Percentiles rank a stretch among this genome's conserved stretches.
phyloP scores from a whole-genome alignment of 2,888 invertebrate species.

The Andrena chrysosceles region DNA sequence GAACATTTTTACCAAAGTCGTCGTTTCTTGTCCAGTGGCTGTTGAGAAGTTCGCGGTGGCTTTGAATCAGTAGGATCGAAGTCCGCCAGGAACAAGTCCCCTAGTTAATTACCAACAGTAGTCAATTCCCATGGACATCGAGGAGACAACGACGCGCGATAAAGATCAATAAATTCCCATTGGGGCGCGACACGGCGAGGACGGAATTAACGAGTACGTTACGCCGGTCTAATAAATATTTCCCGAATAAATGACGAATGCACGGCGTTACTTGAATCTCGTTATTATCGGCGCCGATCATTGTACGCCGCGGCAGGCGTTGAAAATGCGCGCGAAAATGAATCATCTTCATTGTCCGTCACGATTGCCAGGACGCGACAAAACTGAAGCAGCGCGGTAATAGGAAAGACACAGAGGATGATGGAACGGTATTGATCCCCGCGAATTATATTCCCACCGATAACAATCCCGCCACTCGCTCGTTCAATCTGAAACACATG shows the following conservation, averaged over 20 bases:
- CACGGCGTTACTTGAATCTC: slow-evolving; percentile 44
- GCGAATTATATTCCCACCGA: slow-evolving; percentile 48
- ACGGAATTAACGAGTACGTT: slow-evolving; percentile 1
- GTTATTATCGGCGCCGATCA: slow-evolving; percentile 54
- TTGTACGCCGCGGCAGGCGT: slow-evolving; percentile 22
- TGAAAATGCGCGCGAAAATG: slow-evolving; percentile 35
- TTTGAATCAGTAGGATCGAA: too few species aligned
- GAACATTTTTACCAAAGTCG: too few species aligned
- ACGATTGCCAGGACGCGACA: slow-evolving; percentile 24
- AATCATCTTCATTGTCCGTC: slow-evolving; percentile 47
- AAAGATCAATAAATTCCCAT: slow-evolving; percentile 13
- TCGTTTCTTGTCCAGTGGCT: too few species aligned
- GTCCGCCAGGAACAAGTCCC: too few species aligned
- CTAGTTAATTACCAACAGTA: background rate
- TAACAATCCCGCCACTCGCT: slow-evolving; percentile 41
- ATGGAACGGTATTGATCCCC: slow-evolving; percentile 47
- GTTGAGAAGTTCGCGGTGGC: too few species aligned
- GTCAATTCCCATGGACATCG: background rate
- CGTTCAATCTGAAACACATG: slow-evolving; percentile 28
- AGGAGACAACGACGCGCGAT: background rate
- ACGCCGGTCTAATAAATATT: slow-evolving; percentile 23
- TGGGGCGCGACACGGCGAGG: background rate
- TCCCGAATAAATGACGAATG: slow-evolving; percentile 23
- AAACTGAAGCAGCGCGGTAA: slow-evolving; percentile 50
- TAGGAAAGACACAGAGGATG: slow-evolving; percentile 46